These are phyloP conservation scores for Carapus acus DNA, from an alignment of 2,797 vertebrate genomes.

Conservation along the genomic window DNA sequence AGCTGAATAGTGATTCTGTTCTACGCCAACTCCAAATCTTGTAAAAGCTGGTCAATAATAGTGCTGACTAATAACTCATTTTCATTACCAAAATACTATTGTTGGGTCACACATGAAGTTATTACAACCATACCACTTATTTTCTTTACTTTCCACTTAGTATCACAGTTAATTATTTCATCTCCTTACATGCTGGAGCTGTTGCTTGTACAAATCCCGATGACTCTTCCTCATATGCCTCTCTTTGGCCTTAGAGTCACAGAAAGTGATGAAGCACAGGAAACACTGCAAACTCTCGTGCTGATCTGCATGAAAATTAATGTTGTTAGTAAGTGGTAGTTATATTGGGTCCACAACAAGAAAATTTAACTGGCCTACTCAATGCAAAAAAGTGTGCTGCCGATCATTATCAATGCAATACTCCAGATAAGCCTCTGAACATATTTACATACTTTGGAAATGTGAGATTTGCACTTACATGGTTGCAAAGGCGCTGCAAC, in stretches of 20 bases:
- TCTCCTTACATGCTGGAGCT: slow-evolving; percentile 56
- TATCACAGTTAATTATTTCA: no score
- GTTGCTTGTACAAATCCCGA: slow-evolving; percentile 71
- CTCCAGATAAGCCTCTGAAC: background rate
- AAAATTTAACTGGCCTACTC: background rate
- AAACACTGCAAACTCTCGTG: slow-evolving; percentile 76
- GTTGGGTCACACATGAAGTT: no score
- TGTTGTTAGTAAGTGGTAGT: no score
- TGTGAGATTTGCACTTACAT: slow-evolving; percentile 40
- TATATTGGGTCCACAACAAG: no score
- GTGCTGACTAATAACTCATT: no score
- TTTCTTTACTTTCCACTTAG: no score
- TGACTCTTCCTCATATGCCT: slow-evolving; percentile 80
- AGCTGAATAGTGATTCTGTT: no score
- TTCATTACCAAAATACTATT: no score
- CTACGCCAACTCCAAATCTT: no score
- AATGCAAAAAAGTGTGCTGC: no score
- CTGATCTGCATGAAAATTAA: slow-evolving; percentile 59
- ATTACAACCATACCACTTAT: no score
- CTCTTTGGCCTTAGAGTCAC: slow-evolving; percentile 74
- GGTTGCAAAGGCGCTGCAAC: slow-evolving; percentile 34
- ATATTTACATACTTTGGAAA: background rate
- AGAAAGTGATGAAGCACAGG: slow-evolving; percentile 80
- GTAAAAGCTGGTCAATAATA: no score
- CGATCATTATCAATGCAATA: background rate